phyloP scores from a whole-genome alignment of 2,797 vertebrate species.

The Peromyscus eremicus region DNA sequence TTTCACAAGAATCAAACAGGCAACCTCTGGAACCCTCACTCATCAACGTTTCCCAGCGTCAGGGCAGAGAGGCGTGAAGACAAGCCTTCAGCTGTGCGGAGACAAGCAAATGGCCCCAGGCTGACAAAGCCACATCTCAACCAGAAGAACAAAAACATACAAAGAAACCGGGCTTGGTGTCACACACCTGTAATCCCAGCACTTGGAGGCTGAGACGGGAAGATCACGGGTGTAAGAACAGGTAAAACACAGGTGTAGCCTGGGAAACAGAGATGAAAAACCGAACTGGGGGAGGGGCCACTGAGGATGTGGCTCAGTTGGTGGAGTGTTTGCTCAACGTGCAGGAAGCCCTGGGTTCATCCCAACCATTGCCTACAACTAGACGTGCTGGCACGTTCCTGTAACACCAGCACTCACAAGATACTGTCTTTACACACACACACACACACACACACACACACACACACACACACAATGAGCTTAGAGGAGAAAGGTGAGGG shows the following conservation, averaged over 20 bases:
- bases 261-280: not conserved
- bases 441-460: no score
- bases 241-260: not conserved
- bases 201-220: not conserved
- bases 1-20: not conserved
- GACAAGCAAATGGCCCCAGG: not conserved
- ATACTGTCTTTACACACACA: no score
- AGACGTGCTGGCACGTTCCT: not conserved
- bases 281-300: not conserved
- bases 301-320: not conserved
- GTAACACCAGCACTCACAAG: not conserved
- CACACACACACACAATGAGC: not conserved
- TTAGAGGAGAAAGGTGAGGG: not conserved
- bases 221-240: not conserved
- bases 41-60: not conserved
- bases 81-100: not conserved
- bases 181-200: not conserved
- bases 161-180: not conserved
- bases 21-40: not conserved
- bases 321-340: not conserved
- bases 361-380: not conserved
- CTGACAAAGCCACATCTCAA: not conserved
- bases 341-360: not conserved
- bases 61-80: not conserved
- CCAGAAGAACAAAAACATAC: not conserved